A percentile compares a stretch with the other conserved stretches of the same genome.
Evolutionary conservation across 1,140 invertebrate genomes (phyloP).

Genomic region (Diachasma alloeum): DNA sequence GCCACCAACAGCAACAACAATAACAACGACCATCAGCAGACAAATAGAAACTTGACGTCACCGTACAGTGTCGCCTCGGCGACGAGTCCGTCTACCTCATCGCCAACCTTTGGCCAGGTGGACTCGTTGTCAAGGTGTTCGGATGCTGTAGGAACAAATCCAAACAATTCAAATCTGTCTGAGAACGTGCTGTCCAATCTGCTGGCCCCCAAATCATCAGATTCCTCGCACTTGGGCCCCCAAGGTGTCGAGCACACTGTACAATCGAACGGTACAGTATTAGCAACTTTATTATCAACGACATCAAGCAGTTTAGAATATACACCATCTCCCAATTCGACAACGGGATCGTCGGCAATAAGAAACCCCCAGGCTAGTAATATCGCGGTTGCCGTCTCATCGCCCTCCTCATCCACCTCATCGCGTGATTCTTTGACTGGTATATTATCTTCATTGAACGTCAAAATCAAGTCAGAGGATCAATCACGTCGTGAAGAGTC

Average conservation of each 20-base stretch:
- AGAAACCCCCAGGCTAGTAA: neutral
- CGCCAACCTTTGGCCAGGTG: conserved; percentile 43
- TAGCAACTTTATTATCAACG: conserved; percentile 36
- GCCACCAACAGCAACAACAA: conserved; percentile 15
- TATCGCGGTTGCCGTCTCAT: conserved; percentile 11
- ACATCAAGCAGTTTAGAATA: conserved; percentile 16
- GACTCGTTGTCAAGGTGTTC: conserved; percentile 37
- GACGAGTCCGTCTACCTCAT: conserved; percentile 40
- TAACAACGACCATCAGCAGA: conserved; percentile 25
- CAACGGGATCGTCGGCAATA: neutral
- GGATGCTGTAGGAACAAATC: conserved; percentile 35
- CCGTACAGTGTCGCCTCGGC: conserved; percentile 30
- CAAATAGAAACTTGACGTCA: conserved; percentile 32
- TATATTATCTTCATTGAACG: conserved; percentile 45
- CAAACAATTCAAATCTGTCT: neutral
- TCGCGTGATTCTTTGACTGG: conserved; percentile 50
- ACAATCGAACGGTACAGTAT: conserved; percentile 35
- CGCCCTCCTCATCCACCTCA: conserved; percentile 32
- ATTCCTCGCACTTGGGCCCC: conserved; percentile 24
- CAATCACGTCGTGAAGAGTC: conserved; percentile 29
- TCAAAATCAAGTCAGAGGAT: conserved; percentile 50
- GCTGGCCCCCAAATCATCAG: neutral
- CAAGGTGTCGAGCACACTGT: conserved; percentile 19
- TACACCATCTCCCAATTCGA: neutral
- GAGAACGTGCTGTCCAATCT: neutral